Conservation (phyloP, 2,888 invertebrate genomes). For the Cepaea hortensis region DNA sequence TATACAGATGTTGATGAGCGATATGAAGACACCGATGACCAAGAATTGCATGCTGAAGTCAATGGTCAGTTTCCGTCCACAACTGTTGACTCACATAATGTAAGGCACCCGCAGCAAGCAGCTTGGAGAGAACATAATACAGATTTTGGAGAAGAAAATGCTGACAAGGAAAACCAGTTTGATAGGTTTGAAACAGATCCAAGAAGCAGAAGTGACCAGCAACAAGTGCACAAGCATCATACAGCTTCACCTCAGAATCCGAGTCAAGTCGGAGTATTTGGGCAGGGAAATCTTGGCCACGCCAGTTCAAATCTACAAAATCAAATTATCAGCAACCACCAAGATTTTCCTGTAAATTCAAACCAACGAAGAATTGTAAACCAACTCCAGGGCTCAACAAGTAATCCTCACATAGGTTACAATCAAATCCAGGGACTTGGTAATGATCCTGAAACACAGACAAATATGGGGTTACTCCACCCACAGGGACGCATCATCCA, state of each 20-base stretch:
- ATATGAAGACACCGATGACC: constrained; percentile 3
- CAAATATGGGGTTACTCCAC: not conserved
- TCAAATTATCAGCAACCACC: not conserved
- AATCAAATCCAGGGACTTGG: not conserved
- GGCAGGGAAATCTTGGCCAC: not conserved
- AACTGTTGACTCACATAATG: not conserved
- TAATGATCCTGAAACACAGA: not conserved
- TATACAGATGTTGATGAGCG: constrained; percentile 45
- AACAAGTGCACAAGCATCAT: not conserved
- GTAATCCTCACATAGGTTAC: not conserved
- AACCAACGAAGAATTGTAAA: not conserved
- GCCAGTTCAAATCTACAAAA: not conserved
- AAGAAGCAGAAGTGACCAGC: not conserved
- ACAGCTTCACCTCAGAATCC: not conserved
- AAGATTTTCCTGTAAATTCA: not conserved
- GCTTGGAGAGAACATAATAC: not conserved
- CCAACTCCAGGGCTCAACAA: constrained; percentile 1
- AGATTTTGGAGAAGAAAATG: not conserved
- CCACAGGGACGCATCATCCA: not conserved
- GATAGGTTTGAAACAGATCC: not conserved
- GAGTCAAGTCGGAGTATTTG: not conserved
- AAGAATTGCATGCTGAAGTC: not conserved
- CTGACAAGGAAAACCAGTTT: not conserved
- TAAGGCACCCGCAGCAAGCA: not conserved
- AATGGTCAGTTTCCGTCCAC: not conserved